Percentiles rank a stretch among this genome's conserved stretches.
Conservation (phyloP, 35 echinoderm and acorn worm species). For the Apostichopus parvimensis region DNA sequence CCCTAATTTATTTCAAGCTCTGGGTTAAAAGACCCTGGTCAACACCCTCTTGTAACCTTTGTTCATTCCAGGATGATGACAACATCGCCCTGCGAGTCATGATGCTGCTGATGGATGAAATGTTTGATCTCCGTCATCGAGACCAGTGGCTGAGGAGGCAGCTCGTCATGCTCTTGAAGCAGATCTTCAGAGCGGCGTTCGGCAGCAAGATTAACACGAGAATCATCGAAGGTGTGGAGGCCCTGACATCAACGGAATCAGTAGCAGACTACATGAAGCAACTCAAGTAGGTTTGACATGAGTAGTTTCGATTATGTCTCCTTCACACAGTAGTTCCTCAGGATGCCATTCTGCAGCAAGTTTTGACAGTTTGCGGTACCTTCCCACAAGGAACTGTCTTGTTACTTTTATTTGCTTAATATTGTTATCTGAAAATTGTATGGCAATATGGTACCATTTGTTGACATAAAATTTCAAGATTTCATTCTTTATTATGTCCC, state of each 20-base stretch:
- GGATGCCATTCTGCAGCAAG: too few relatives aligned
- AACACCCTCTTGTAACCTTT: neutral
- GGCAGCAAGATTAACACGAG: conserved; percentile 92
- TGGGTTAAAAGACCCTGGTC: neutral
- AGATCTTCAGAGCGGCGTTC: conserved; percentile 92
- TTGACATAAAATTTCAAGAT: too few relatives aligned
- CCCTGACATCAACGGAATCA: conserved; percentile 80
- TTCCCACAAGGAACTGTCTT: too few relatives aligned
- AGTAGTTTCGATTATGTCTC: too few relatives aligned
- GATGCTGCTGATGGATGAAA: conserved; percentile 94
- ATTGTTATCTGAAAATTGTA: too few relatives aligned
- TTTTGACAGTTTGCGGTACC: too few relatives aligned
- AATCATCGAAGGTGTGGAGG: conserved; percentile 92
- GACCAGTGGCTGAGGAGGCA: conserved; percentile 97
- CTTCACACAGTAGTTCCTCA: too few relatives aligned
- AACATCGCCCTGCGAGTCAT: conserved; percentile 97
- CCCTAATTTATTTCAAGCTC: too few relatives aligned
- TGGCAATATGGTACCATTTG: too few relatives aligned
- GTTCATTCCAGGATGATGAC: conserved; percentile 75
- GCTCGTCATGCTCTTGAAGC: conserved; percentile 74
- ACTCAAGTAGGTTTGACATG: conserved; percentile 67
- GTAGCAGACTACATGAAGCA: conserved; percentile 90
- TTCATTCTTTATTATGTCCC: too few relatives aligned
- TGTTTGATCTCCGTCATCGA: conserved; percentile 88
- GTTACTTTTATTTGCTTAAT: too few relatives aligned